Percentiles rank a stretch among this genome's conserved stretches.
Evolutionary conservation across 2,797 vertebrate genomes (phyloP).

Genomic region (Pelobates cultripes): DNA sequence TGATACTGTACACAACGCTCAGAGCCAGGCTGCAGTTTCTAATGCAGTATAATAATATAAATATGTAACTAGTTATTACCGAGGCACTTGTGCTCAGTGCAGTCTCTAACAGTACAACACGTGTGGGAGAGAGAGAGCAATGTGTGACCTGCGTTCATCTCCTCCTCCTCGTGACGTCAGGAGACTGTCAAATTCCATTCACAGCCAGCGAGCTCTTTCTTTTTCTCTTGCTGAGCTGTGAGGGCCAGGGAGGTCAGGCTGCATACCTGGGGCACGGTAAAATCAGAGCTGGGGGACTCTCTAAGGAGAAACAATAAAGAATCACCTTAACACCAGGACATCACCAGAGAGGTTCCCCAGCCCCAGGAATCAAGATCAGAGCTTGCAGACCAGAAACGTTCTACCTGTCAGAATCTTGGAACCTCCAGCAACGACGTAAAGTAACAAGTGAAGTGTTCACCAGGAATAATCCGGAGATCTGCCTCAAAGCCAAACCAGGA

Average conservation of each 20-base stretch:
- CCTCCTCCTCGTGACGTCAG: conserved; percentile 5
- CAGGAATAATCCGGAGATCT: neutral
- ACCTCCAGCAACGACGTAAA: neutral
- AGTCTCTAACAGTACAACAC: neutral
- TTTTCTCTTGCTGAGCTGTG: neutral
- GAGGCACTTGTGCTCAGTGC: neutral
- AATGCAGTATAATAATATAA: no score
- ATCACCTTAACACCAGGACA: no score
- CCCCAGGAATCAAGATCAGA: no score
- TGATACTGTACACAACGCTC: no score
- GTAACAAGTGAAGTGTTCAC: neutral
- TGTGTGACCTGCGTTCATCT: neutral
- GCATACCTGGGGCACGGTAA: neutral
- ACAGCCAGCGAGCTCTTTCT: neutral
- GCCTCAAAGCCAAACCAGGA: neutral
- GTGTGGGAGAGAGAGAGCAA: neutral
- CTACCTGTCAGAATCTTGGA: neutral
- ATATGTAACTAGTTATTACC: no score
- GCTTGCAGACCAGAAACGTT: neutral
- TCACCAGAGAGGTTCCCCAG: no score
- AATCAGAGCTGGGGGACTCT: no score
- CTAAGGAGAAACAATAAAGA: no score
- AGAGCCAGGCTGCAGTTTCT: no score
- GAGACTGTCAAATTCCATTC: conserved; percentile 14
- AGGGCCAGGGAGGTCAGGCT: neutral